These are phyloP conservation scores for Phalacrocorax aristotelis DNA, from an alignment of 2,113 vertebrate species.

Conservation along the genomic window DNA sequence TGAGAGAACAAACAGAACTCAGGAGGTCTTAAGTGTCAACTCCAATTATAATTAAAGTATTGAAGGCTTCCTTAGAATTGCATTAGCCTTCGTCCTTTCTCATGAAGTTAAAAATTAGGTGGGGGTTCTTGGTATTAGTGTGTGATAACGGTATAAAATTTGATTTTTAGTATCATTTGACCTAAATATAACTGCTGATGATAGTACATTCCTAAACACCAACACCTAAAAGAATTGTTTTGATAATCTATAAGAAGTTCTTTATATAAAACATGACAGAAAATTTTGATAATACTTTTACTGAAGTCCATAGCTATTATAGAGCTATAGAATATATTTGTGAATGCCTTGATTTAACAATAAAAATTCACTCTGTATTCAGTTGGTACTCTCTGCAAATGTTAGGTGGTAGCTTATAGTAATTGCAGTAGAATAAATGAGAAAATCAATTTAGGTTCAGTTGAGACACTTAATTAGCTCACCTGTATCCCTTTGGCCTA, in stretches of 20 bases:
- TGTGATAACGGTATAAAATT: background rate
- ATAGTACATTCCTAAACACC: background rate
- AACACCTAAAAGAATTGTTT: background rate
- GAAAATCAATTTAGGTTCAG: conserved; percentile 17
- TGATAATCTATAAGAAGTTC: background rate
- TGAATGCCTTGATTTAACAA: background rate
- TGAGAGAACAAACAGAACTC: background rate
- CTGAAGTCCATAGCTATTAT: background rate
- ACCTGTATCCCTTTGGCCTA: background rate
- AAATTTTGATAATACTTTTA: background rate
- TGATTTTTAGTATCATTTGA: background rate
- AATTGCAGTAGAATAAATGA: background rate
- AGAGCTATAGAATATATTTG: background rate
- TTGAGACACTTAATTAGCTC: conserved; percentile 5
- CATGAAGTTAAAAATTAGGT: background rate
- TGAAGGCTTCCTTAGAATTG: background rate
- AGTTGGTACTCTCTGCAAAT: background rate
- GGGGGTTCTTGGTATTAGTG: background rate
- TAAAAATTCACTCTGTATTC: background rate
- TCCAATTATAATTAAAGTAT: background rate
- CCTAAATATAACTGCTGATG: background rate
- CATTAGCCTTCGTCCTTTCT: background rate
- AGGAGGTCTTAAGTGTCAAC: background rate
- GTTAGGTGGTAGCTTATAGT: background rate
- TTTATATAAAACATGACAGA: background rate